phyloP scores from a whole-genome alignment of 2,797 vertebrate genomes.

The Coilia nasus region DNA sequence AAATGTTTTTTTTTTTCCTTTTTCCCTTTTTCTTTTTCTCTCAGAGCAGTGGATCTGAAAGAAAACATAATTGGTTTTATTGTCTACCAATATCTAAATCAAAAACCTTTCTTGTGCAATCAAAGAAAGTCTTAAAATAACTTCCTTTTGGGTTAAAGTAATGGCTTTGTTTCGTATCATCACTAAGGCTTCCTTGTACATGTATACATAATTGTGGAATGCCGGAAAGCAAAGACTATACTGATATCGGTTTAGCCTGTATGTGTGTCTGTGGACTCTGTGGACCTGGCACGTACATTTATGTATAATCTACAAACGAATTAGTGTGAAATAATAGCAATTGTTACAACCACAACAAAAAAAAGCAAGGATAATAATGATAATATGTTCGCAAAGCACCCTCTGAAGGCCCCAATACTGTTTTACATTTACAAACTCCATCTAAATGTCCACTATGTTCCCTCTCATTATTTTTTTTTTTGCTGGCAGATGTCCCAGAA shows the following conservation, averaged over 20 bases:
- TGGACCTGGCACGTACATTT: too few species aligned
- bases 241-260: background rate
- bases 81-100: constrained; percentile 48
- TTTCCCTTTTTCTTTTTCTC: background rate
- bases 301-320: too few species aligned
- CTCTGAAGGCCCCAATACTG: background rate
- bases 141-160: background rate
- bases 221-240: background rate
- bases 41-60: constrained; percentile 42
- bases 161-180: background rate
- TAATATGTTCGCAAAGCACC: too few species aligned
- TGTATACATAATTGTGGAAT: background rate
- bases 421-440: background rate
- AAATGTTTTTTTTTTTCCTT: constrained; percentile 13
- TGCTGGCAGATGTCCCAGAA: constrained; percentile 49
- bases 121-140: background rate
- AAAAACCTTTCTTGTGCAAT: constrained; percentile 29
- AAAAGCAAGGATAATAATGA: too few species aligned
- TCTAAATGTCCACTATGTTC: constrained; percentile 34
- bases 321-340: too few species aligned
- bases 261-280: too few species aligned
- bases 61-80: constrained; percentile 53
- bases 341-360: too few species aligned
- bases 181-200: background rate
- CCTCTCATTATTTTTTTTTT: constrained; percentile 53